Base-by-base conservation (phyloP, 2,113 vertebrate species). In the Cebidichthys violaceus region DNA sequence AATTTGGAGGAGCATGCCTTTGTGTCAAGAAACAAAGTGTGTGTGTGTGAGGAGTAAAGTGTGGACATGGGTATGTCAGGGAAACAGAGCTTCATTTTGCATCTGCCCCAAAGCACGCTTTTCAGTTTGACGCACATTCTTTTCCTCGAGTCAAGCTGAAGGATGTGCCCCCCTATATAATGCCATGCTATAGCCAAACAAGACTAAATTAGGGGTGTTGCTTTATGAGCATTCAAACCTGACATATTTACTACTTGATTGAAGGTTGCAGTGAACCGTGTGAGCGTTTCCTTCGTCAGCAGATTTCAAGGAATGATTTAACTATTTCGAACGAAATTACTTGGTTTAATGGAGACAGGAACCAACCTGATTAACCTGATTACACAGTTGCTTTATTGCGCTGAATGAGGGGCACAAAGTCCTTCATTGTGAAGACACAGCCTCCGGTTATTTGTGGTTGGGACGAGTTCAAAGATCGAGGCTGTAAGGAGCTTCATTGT, bases 241-340 rank as follows among this genome's bases (percentile, higher is more conserved):
- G 92, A 93, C 91, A 92, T 62, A 79, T 93, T 92, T 90, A 90
- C 81, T 59, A 2, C 85, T 70, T 90, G 88, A 91, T 89, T 93
- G 77, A 87, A 85, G 91, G 86, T 86, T 92, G 80, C 79, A 68
- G 61, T 18, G 59, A 81, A 55, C 45, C 57, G 50, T 71, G 86
- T 31, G 15, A 80, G 57, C 18, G 0, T 68, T 75, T 50, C 70
- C 60, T 18, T 76, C 4, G 31, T 86, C 82, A 89, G 85, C 83
- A 75, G 33, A 82, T 82, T 71, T 91, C 68, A 70, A 33, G 33
- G 50, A 71, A 39, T 29, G 55, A 83, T 84, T 87, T 75, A 77
- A 43, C 39, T 57, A 27, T 75, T 72, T 79, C 4, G 2, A 55
- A 55, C 3, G 14, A 73, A 79, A 79, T 78, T 9, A 77, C 69